Percentiles rank a stretch among this genome's conserved stretches.
Conservation (phyloP, 2,888 invertebrate genomes). For the Pemphredon lugubris region DNA sequence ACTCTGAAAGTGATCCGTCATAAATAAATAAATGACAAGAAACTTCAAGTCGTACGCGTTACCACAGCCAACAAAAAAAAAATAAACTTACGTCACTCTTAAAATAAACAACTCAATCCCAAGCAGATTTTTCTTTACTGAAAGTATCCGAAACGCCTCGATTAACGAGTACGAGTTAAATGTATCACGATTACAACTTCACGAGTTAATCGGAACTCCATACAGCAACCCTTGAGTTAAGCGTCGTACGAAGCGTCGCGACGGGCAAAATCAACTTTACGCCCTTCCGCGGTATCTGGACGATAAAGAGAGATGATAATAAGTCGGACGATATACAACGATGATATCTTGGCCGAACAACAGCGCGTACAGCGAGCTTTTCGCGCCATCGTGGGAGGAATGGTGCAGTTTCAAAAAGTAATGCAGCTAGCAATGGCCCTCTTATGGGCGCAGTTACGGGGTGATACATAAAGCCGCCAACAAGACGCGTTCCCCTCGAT, state of each 20-base stretch:
- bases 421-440: constrained; percentile 41
- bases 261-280: constrained; percentile 9
- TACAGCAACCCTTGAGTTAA: no score
- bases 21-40: no score
- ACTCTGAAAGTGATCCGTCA: no score
- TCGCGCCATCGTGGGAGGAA: constrained; percentile 31
- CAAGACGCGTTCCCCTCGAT: constrained; percentile 20
- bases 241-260: neutral
- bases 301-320: constrained; percentile 34
- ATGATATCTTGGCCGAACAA: constrained; percentile 16
- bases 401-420: constrained; percentile 54
- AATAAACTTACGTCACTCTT: no score
- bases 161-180: no score
- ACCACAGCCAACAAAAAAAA: no score
- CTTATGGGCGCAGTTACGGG: constrained; percentile 44
- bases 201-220: no score
- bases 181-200: no score
- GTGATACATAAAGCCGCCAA: constrained; percentile 50
- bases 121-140: no score
- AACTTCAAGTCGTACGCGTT: no score
- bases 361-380: constrained; percentile 44
- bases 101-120: no score
- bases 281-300: constrained; percentile 5
- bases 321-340: constrained; percentile 22
- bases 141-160: no score